phyloP scores from a whole-genome alignment of 2,888 invertebrate species.

The Erpobdella octoculata region DNA sequence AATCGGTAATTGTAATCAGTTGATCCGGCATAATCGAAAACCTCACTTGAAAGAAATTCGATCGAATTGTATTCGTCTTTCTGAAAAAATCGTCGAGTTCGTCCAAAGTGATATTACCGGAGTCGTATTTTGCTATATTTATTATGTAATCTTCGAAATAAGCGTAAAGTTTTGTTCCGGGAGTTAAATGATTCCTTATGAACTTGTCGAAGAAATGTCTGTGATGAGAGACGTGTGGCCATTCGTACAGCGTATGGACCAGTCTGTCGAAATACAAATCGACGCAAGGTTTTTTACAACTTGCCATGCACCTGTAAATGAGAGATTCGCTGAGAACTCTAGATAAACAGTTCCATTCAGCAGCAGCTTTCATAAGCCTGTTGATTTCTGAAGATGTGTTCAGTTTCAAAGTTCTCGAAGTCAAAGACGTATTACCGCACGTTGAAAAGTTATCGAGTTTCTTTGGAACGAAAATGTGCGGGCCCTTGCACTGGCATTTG shows the following conservation, averaged over 20 bases:
- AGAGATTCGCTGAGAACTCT: neutral
- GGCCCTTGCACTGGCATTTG: neutral
- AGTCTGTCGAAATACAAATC: neutral
- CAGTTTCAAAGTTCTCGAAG: neutral
- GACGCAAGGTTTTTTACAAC: constrained; percentile 7
- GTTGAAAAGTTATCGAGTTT: neutral
- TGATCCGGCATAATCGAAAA: too few relatives aligned
- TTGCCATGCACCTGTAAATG: too few relatives aligned
- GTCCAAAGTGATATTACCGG: neutral
- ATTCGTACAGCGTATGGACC: constrained; percentile 1
- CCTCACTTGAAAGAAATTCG: constrained; percentile 19
- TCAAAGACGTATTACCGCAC: neutral
- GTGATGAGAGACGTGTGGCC: constrained; percentile 14
- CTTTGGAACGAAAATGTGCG: neutral
- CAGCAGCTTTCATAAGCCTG: neutral
- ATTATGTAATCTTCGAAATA: neutral
- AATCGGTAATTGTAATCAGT: too few relatives aligned
- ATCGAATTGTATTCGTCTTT: neutral
- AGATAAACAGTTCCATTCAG: neutral
- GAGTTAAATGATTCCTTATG: neutral
- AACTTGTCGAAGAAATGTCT: constrained; percentile 11
- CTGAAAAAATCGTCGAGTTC: neutral
- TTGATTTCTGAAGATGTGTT: neutral
- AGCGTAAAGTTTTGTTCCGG: neutral
- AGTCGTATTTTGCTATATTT: neutral